Conservation (phyloP, 2,797 vertebrate species). For the Etheostoma nigrum region DNA sequence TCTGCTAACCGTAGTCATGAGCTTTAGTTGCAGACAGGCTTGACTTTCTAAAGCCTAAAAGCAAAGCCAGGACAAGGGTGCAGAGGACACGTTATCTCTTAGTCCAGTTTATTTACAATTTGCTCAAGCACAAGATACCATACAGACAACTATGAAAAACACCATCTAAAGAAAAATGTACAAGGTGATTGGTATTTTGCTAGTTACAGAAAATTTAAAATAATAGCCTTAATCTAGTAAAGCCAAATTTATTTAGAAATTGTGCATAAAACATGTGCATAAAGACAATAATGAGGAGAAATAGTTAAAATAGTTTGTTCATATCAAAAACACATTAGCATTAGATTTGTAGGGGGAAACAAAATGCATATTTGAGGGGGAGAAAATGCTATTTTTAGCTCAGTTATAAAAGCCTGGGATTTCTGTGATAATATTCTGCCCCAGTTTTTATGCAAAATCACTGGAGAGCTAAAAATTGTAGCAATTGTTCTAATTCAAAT, state of each 20-base stretch:
- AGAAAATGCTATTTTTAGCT: conserved; percentile 43
- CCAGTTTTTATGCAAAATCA: conserved; percentile 67
- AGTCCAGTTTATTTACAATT: too few relatives aligned
- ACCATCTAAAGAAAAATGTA: not conserved
- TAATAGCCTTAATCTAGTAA: not conserved
- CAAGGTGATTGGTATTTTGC: not conserved
- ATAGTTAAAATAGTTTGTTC: not conserved
- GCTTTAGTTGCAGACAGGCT: too few relatives aligned
- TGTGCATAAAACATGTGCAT: not conserved
- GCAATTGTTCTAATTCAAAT: conserved; percentile 67
- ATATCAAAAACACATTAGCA: conserved; percentile 20
- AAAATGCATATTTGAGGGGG: not conserved
- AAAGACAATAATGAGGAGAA: not conserved
- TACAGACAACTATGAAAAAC: not conserved
- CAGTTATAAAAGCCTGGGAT: conserved; percentile 29
- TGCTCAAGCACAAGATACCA: not conserved
- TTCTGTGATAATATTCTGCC: conserved; percentile 53
- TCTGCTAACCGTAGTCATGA: too few relatives aligned
- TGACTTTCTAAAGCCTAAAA: too few relatives aligned
- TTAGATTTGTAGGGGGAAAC: conserved; percentile 3
- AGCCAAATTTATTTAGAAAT: not conserved
- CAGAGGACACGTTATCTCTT: too few relatives aligned
- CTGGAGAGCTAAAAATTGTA: conserved; percentile 48
- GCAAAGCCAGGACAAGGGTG: too few relatives aligned
- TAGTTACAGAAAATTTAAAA: not conserved